phyloP scores from a whole-genome alignment of 2,113 vertebrate genomes.

The Cryptotis parvus region DNA sequence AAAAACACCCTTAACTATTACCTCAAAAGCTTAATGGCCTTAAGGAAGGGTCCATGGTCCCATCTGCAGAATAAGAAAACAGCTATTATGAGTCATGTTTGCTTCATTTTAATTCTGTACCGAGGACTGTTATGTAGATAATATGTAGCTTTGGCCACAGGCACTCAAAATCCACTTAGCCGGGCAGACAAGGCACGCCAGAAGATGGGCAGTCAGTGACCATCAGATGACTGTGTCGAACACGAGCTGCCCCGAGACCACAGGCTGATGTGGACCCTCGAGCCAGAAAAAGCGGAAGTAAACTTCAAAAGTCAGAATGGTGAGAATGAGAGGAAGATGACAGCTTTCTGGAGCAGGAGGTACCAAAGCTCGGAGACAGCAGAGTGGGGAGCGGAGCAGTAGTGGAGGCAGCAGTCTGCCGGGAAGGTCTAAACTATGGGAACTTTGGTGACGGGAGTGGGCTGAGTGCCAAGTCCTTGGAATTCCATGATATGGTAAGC shows the following conservation, averaged over 20 bases:
- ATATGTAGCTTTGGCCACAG: not conserved
- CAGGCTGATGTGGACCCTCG: not conserved
- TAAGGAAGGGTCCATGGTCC: not conserved
- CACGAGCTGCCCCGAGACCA: not conserved
- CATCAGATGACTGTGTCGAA: not conserved
- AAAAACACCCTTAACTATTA: not conserved
- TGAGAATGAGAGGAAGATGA: not conserved
- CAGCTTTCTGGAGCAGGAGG: not conserved
- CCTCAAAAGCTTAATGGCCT: not conserved
- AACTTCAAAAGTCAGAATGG: not conserved
- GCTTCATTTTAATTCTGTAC: not conserved
- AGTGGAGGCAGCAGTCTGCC: no score
- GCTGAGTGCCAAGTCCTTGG: no score
- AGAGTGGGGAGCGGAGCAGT: not conserved
- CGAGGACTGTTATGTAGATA: not conserved
- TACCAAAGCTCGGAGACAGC: not conserved
- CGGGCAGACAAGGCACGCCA: not conserved
- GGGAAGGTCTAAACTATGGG: no score
- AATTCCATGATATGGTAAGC: no score
- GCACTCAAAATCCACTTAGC: not conserved
- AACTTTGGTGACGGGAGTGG: no score
- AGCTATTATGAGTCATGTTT: not conserved
- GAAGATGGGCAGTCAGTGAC: not conserved
- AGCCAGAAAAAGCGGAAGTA: not conserved
- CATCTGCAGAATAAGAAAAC: not conserved